Evolutionary conservation across 2,888 invertebrate genomes (phyloP), one percentile per base, ranked within the genome.

Genomic region (Agrilus cyanescens): DNA sequence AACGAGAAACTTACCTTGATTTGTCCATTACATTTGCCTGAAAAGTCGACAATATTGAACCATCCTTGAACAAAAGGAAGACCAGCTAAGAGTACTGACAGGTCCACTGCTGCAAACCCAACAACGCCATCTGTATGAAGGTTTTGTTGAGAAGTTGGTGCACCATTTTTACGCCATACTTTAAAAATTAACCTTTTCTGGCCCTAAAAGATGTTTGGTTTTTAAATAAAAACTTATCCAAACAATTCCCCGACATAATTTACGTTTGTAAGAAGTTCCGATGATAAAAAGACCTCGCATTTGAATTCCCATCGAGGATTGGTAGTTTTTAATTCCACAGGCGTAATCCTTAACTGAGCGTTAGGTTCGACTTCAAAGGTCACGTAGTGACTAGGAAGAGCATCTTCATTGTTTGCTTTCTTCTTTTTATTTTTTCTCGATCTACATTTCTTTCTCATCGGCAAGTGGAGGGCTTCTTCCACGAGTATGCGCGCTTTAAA

Each of bases 41-140:
- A 59, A 49, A 76, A 75, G 53, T 78, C 77, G n/a, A 75, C 67
- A 37, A 80, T 74, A 56, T 77, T 75, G 54, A 74, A 78, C 73
- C 76, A 77, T n/a, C 76, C 78, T 37, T 70, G 71, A 38, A 78
- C 67, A 29, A 66, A 66, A 8, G 72, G 69, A 49, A 74, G 66
- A 4, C 72, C 71, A 31, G 68, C 64, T 14, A 67, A 52, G 18
- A 78, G 60, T 14, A 71, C 67, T 3, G 70, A 72, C 32, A 80
- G 60, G 62, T 78, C 76, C 16, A 80, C 59, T 4, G 75, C 70
- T 10, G 75, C 71, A 58, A 76, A 75, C 4, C 79, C 79, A 40
- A 79, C 63, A 1, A 78, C 71, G 6, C 70, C 64, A 57, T 79
- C 78, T 44, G 70, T 72, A 44, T 73, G 67, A 25, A 73, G 68